These are phyloP conservation scores for Semaprochilodus insignis DNA, from an alignment of 2,797 vertebrate species.

Conservation along the genomic window DNA sequence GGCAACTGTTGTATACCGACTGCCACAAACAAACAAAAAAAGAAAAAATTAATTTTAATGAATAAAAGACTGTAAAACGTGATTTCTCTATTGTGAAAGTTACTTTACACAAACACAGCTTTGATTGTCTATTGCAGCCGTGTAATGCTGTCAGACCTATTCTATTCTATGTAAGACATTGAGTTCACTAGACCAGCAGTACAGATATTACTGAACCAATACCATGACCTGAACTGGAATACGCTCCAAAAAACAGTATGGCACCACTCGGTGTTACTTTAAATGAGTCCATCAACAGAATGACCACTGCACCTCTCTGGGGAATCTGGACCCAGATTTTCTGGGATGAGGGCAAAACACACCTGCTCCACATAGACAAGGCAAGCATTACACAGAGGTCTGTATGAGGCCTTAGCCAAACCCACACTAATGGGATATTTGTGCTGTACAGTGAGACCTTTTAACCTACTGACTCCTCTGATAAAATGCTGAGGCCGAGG, in stretches of 20 bases:
- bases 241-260: background rate
- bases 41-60: slow-evolving; percentile 6
- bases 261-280: background rate
- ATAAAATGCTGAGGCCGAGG: background rate
- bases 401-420: background rate
- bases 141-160: slow-evolving; percentile 20
- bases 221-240: background rate
- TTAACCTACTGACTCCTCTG: background rate
- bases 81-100: background rate
- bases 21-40: background rate
- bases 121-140: background rate
- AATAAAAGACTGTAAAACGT: background rate
- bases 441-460: background rate
- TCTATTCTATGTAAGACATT: slow-evolving; percentile 32
- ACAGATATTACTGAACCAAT: background rate
- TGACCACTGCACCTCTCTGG: too few relatives aligned
- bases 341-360: background rate
- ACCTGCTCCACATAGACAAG: background rate
- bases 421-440: background rate
- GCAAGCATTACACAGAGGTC: background rate
- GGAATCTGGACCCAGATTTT: background rate
- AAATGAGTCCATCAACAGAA: background rate
- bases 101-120: background rate
- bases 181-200: background rate
- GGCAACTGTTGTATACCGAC: background rate